Evolutionary conservation across 2,797 vertebrate genomes (phyloP), one percentile per base, ranked within the genome.

Genomic region (Tauraco hartlaubi): DNA sequence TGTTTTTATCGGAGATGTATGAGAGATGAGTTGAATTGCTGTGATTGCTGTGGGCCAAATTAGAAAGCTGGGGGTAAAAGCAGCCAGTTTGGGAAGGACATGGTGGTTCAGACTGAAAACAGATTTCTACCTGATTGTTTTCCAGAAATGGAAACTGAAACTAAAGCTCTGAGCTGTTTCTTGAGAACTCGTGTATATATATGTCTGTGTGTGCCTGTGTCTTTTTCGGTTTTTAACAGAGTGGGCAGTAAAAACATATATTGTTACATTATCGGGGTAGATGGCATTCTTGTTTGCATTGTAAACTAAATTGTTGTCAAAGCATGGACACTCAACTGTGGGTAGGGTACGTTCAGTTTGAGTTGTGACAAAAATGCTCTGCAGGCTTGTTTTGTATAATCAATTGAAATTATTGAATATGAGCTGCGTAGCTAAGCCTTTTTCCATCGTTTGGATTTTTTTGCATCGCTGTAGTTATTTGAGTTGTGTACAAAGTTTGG

Each of bases 251-350:
- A 81, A 88, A 80, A 10, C 4, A 54, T 66, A 18, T 14, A 62
- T 46, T 44, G 11, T 17, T 83, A 4, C 51, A 5, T 59, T 44
- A 19, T 12, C 8, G 56, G 35, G 35, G 46, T 51, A 74, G n/a
- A 19, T 80, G 72, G 5, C 21, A 48, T 61, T 74, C 52, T 63
- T 62, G 71, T 44, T 85, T 78, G 43, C 6, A 15, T 46, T 46
- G 41, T 29, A 77, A 61, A 54, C 28, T 61, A 9, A 62, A 56
- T 46, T 68, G 37, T 62, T 81, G 31, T 69, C n/a, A 74, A 49
- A 88, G 15, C 46, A 39, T 0, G 1, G 13, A 8, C 11, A 7
- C 41, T 69, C 31, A 68, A 2, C 3, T 13, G 2, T 2, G 6
- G 25, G 33, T 13, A 46, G n/a, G 12, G 12, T 43, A 19, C 23